These are phyloP conservation scores for Drosophila pachea DNA, from an alignment of 1,140 invertebrate species.

Conservation along the genomic window DNA sequence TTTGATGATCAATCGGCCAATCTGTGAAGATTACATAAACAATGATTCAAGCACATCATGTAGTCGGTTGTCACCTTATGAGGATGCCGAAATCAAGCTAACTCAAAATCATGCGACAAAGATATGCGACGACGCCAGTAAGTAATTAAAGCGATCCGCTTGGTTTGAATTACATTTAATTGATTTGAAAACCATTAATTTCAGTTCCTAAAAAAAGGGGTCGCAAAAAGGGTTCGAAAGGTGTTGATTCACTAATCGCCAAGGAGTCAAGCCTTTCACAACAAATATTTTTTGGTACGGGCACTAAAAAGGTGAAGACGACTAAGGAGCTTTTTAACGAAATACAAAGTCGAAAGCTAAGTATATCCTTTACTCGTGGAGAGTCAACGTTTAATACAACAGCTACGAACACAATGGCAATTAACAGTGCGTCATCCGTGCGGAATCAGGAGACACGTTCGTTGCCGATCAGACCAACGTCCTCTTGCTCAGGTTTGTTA, in stretches of 20 bases:
- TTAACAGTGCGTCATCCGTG: slow-evolving; percentile 10
- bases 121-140: slow-evolving; percentile 31
- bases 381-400: neutral
- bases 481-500: slow-evolving; percentile 68
- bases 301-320: slow-evolving; percentile 88
- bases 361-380: slow-evolving; percentile 27
- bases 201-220: slow-evolving; percentile 81
- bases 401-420: slow-evolving; percentile 32
- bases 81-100: slow-evolving; percentile 20
- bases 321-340: slow-evolving; percentile 90
- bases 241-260: slow-evolving; percentile 77
- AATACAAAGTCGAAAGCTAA: slow-evolving; percentile 83
- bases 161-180: neutral
- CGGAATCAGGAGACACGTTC: slow-evolving; percentile 30
- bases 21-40: slow-evolving; percentile 37
- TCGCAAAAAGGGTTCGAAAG: slow-evolving; percentile 86
- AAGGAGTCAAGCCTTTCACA: slow-evolving; percentile 67
- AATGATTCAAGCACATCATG: slow-evolving; percentile 61
- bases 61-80: slow-evolving; percentile 55
- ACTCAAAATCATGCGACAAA: slow-evolving; percentile 9
- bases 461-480: slow-evolving; percentile 48
- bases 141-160: slow-evolving; percentile 7
- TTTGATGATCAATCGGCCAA: neutral
- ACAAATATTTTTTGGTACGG: slow-evolving; percentile 77
- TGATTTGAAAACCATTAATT: slow-evolving; percentile 6